Percentiles rank a stretch among this genome's conserved stretches.
phyloP scores from a whole-genome alignment of 2,113 vertebrate species.

The Caretta caretta region DNA sequence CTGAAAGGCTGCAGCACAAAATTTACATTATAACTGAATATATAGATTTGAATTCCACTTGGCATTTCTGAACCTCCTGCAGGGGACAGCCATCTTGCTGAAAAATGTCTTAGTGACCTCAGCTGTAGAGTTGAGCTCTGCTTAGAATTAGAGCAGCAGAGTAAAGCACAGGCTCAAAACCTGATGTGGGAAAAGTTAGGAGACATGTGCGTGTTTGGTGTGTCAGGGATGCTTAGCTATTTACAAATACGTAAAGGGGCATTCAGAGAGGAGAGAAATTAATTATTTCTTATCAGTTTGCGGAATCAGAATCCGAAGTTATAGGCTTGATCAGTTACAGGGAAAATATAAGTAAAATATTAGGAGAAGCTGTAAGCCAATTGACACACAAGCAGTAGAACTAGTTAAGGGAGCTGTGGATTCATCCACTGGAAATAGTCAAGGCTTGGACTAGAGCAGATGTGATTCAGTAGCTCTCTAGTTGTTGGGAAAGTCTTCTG shows the following conservation, averaged over 20 bases:
- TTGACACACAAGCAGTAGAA: neutral
- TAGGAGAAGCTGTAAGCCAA: neutral
- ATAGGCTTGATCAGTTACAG: neutral
- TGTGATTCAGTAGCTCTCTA: neutral
- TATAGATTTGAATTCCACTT: neutral
- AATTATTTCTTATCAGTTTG: neutral
- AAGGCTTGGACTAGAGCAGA: neutral
- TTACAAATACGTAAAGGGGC: neutral
- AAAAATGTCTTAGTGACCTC: neutral
- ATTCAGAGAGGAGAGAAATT: constrained; percentile 15
- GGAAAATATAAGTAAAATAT: neutral
- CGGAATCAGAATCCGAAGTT: neutral
- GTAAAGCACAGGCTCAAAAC: rapidly evolving
- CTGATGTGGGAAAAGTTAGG: neutral
- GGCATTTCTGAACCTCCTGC: neutral
- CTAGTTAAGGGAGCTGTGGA: neutral
- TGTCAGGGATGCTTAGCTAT: neutral
- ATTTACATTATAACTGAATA: neutral
- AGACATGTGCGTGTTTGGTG: neutral
- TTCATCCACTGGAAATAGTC: neutral
- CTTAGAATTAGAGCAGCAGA: neutral
- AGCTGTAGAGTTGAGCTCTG: neutral
- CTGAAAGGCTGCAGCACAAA: neutral
- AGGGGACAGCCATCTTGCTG: neutral
- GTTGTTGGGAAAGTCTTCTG: neutral